A percentile compares a stretch with the other conserved stretches of the same genome.
Evolutionary conservation across 1,140 invertebrate genomes (phyloP).

Genomic region (Drosophila bocqueti): DNA sequence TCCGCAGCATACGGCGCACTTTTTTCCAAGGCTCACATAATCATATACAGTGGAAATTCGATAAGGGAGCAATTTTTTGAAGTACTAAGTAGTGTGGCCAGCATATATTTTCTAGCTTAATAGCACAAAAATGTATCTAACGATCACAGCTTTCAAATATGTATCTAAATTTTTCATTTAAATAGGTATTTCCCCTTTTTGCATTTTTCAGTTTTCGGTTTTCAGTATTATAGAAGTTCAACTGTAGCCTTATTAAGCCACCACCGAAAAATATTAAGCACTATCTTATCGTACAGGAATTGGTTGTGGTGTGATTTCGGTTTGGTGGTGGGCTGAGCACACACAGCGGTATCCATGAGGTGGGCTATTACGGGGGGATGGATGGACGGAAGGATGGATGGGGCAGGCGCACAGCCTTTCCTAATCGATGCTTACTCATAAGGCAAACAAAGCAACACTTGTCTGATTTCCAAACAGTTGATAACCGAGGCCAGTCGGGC

Average conservation of each 20-base stretch:
- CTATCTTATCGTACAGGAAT: conserved; percentile 41
- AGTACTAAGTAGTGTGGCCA: not conserved
- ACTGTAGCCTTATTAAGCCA: conserved; percentile 29
- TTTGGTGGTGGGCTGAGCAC: conserved; percentile 15
- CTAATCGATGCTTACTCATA: conserved; percentile 74
- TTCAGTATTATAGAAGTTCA: not conserved
- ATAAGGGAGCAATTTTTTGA: not conserved
- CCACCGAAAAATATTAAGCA: conserved; percentile 26
- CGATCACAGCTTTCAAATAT: not conserved
- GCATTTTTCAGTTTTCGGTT: not conserved
- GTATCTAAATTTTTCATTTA: too few relatives aligned
- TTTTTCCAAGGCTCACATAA: conserved; percentile 39
- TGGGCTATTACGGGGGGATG: not conserved
- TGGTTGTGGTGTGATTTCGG: conserved; percentile 42
- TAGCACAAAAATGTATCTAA: not conserved
- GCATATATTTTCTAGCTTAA: too few relatives aligned
- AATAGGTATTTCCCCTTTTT: not conserved
- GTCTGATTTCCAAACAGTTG: conserved; percentile 78
- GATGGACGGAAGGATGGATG: not conserved
- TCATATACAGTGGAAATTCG: conserved; percentile 14
- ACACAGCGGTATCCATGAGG: conserved; percentile 11
- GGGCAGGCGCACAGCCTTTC: conserved; percentile 32
- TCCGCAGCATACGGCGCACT: conserved; percentile 59
- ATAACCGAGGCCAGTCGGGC: conserved; percentile 54
- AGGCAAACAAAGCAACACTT: conserved; percentile 69